Evolutionary conservation across 1,140 invertebrate species (phyloP).

Genomic region (Latrodectus geometricus): DNA sequence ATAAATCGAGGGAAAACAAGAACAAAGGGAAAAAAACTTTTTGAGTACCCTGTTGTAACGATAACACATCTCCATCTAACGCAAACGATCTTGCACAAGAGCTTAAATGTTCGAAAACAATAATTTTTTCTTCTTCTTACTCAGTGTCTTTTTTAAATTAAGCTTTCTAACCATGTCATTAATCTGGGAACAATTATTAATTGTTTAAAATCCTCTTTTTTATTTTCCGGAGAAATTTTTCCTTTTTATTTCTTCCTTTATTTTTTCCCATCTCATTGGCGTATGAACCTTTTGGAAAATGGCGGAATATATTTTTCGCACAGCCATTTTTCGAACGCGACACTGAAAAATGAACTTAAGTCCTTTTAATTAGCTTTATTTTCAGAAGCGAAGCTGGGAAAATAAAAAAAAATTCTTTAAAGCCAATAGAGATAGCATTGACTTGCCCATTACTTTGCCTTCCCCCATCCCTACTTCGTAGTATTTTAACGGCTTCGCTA

Average conservation of each 20-base stretch:
- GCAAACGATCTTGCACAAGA: not conserved
- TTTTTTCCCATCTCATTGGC: not conserved
- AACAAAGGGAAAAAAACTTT: no score
- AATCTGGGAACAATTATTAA: constrained; percentile 44
- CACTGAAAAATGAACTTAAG: constrained; percentile 36
- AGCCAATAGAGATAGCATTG: constrained; percentile 37
- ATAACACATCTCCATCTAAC: not conserved
- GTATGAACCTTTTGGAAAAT: not conserved
- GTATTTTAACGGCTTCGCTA: constrained; percentile 3
- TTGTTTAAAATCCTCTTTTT: constrained; percentile 26
- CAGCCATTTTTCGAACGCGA: constrained; percentile 6
- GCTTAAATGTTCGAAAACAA: not conserved
- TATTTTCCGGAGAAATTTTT: not conserved
- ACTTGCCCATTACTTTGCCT: not conserved
- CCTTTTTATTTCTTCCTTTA: not conserved
- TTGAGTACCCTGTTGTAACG: not conserved
- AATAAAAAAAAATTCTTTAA: not conserved
- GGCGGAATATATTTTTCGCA: not conserved
- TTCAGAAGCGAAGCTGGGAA: not conserved
- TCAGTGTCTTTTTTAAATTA: not conserved
- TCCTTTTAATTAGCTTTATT: constrained; percentile 39
- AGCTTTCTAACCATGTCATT: constrained; percentile 19
- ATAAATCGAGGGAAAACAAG: no score
- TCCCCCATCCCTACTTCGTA: not conserved
- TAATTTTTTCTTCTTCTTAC: constrained; percentile 7